Percentiles rank a stretch among this genome's conserved stretches.
These are phyloP conservation scores for Hylia prasina DNA, from an alignment of 2,113 vertebrate genomes.

Conservation along the genomic window DNA sequence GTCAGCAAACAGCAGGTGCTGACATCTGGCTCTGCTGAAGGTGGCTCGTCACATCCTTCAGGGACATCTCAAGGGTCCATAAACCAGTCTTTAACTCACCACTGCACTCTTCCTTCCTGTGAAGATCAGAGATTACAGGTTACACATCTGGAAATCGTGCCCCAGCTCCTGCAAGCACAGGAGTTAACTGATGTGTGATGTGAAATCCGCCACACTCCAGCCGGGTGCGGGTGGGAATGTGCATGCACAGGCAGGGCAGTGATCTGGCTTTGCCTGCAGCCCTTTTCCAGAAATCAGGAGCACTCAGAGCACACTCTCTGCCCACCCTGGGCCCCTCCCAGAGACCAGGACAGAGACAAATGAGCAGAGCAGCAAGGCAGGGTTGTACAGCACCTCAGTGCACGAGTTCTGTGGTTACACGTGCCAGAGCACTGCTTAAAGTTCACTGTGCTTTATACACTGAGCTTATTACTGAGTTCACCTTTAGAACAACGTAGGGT, in stretches of 20 bases:
- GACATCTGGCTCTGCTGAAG: neutral
- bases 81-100: neutral
- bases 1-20: neutral
- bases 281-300: neutral
- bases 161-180: neutral
- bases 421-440: neutral
- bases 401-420: neutral
- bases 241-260: rapidly evolving
- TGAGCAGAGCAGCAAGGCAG: neutral
- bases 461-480: neutral
- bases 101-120: neutral
- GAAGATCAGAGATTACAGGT: neutral
- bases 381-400: neutral
- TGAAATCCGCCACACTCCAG: rapidly evolving
- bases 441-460: neutral
- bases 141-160: neutral
- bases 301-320: neutral
- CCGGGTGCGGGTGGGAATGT: neutral
- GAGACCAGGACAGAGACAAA: neutral
- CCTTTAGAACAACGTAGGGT: neutral
- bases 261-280: neutral
- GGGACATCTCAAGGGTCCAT: neutral
- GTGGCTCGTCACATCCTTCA: neutral
- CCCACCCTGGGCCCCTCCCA: neutral
- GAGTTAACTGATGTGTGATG: neutral